phyloP scores from a whole-genome alignment of 2,113 vertebrate genomes.

The Vombatus ursinus region DNA sequence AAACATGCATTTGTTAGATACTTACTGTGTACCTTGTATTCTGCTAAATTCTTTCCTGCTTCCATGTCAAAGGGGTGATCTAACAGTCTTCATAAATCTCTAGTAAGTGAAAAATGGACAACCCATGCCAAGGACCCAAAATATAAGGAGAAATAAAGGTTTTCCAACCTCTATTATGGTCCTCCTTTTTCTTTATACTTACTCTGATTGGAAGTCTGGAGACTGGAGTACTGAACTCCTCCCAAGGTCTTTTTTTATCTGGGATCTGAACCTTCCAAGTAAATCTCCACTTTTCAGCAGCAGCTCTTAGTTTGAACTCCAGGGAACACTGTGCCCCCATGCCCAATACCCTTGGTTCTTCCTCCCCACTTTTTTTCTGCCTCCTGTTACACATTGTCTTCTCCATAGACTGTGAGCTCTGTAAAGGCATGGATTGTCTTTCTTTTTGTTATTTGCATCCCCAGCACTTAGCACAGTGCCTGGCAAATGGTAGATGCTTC shows the following conservation, averaged over 20 bases:
- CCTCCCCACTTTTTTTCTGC: not conserved
- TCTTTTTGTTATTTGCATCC: not conserved
- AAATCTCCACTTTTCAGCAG: not conserved
- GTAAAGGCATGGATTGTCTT: not conserved
- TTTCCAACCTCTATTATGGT: not conserved
- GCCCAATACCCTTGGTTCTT: not conserved
- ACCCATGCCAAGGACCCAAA: not conserved
- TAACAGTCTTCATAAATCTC: not conserved
- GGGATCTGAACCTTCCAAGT: not conserved
- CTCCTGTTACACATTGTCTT: not conserved
- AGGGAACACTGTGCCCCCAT: not conserved
- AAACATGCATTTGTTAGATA: not conserved
- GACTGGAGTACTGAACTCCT: not conserved
- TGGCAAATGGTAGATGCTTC: not conserved
- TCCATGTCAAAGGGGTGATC: not conserved
- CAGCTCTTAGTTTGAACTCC: not conserved
- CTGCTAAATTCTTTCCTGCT: not conserved
- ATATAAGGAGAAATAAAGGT: not conserved
- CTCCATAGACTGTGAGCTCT: not conserved
- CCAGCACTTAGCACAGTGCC: not conserved
- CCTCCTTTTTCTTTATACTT: not conserved
- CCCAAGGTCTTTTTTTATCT: not conserved
- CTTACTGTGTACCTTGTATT: not conserved
- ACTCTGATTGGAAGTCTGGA: not conserved
- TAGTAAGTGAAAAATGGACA: not conserved